Evolutionary conservation across 2,888 invertebrate species (phyloP), one percentile per base, ranked within the genome.

Genomic region (Arctia plantaginis): DNA sequence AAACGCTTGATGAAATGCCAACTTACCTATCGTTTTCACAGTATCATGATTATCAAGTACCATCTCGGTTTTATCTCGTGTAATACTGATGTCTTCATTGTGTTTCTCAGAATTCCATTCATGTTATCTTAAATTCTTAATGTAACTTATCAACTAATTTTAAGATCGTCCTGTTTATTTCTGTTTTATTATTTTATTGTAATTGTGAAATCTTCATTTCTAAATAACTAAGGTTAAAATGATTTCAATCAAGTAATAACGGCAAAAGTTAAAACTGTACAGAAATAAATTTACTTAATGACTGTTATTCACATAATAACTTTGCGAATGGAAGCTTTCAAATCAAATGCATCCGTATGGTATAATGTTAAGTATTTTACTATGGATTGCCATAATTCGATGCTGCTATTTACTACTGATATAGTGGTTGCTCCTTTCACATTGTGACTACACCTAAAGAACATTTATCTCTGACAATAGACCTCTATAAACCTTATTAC

Each of bases 11-110:
- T 30, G 62, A 27, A 59, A 59, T 62, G 62, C 27, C 62, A 62
- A 1, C 15, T 30, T 18, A 18, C 62, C 18, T 18, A 62, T 30
- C 30, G 66, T 77, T 69, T 71, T 35, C 23, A 75, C 66, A 66
- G 44, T 73, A 78, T 69, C 74, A 74, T 64, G 59, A 66, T 27
- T 72, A 78, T 69, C 74, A 73, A 59, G 59, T 73, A 47, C 44
- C 76, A 78, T 81, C 80, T 77, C 69, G 71, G 66, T 75, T 70
- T 77, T 74, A 77, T 78, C 75, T 74, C 71, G n/a, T 51, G 13
- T 44, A 74, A 68, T 41, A 69, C 64, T 55, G 65, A 8, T 35
- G 62, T 72, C 12, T 65, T 77, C 64, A 80, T 82, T 77, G 74
- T 72, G 66, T 76, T 82, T 78, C 74, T 79, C 51, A 74, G 77